Conservation (phyloP, 2,797 vertebrate species). For the Furcifer pardalis region DNA sequence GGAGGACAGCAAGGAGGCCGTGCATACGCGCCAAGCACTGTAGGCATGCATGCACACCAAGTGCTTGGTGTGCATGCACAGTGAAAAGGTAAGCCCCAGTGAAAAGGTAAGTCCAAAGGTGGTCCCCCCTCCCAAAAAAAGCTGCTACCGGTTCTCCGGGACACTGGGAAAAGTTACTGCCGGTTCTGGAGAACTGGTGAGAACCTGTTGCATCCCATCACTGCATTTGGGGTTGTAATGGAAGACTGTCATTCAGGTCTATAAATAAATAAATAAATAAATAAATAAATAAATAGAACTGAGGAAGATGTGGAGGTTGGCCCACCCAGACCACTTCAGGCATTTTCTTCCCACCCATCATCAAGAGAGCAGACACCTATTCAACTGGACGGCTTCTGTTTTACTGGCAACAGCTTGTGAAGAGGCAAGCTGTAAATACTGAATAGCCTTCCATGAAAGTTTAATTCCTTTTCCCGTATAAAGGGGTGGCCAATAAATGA, state of each 20-base stretch:
- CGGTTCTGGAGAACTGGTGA: no score
- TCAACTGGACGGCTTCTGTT: conserved; percentile 19
- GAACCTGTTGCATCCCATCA: no score
- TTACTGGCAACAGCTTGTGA: conserved; percentile 27
- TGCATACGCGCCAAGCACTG: no score
- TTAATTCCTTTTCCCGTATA: conserved; percentile 16
- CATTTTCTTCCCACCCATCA: neutral
- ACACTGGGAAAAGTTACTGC: no score
- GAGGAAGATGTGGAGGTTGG: neutral
- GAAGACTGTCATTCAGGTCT: neutral
- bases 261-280: neutral
- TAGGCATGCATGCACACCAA: no score
- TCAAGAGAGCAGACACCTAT: neutral
- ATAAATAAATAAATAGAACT: neutral
- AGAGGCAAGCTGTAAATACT: conserved; percentile 27
- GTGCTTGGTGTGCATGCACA: no score
- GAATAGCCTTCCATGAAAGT: neutral
- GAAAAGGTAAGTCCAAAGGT: no score
- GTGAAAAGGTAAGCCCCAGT: no score
- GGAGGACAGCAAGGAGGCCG: no score
- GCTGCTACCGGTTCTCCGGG: no score
- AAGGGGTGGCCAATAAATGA: conserved; percentile 27
- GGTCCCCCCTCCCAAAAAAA: no score
- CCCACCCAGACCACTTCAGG: neutral
- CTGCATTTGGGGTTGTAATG: no score